These are phyloP conservation scores for Drosophila santomea DNA, from an alignment of 1,140 invertebrate genomes.

Conservation along the genomic window DNA sequence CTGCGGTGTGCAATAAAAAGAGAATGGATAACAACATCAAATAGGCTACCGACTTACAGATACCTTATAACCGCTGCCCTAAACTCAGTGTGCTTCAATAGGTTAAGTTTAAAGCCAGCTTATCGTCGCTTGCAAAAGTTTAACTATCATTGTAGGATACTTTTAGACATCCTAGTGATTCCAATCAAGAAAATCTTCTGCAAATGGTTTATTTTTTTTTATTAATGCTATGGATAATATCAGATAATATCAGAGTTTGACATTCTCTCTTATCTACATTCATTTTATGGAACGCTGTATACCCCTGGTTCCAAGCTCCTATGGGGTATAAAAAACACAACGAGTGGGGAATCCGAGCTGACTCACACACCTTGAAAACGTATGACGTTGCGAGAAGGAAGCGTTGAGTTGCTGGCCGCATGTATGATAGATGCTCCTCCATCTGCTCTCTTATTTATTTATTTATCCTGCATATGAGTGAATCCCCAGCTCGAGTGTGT, in stretches of 20 bases:
- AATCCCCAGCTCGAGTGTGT: slow-evolving; percentile 14
- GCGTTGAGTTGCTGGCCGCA: slow-evolving; percentile 46
- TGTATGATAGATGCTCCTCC: slow-evolving; percentile 46
- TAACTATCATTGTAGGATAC: no score
- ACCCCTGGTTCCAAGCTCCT: neutral
- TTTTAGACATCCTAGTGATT: no score
- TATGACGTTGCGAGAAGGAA: slow-evolving; percentile 59
- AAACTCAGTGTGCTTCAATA: no score
- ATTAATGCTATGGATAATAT: no score
- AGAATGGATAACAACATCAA: neutral
- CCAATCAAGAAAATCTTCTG: no score
- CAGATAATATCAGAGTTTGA: no score
- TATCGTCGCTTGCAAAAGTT: no score
- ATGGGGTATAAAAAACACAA: slow-evolving; percentile 9
- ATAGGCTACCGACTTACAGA: neutral
- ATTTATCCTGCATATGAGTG: slow-evolving; percentile 44
- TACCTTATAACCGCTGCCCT: neutral
- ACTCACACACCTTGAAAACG: slow-evolving; percentile 48
- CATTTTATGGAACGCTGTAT: neutral
- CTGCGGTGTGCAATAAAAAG: slow-evolving; percentile 42
- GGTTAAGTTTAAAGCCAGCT: no score
- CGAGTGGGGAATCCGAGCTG: slow-evolving; percentile 30
- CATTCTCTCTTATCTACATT: no score
- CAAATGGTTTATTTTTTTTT: no score
- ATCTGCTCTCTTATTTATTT: slow-evolving; percentile 60